Percentiles rank a stretch among this genome's conserved stretches.
Conservation (phyloP, 2,888 invertebrate species). For the Apodemia duryi region DNA sequence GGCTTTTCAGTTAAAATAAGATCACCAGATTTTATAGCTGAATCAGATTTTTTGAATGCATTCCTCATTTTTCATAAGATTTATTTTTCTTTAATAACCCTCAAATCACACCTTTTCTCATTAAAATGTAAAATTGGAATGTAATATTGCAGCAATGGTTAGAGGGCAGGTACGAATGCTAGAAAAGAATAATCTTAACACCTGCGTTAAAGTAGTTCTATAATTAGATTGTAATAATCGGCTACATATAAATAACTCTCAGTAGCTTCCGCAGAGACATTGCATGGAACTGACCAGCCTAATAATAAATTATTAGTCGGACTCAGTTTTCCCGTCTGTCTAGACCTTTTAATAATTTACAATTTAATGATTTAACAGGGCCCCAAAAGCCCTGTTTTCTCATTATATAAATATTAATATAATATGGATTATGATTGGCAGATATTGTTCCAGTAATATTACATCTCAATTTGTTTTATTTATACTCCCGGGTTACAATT, state of each 20-base stretch:
- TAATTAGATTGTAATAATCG: constrained; percentile 56
- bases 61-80: constrained; percentile 55
- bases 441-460: too few species aligned
- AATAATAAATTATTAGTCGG: constrained; percentile 35
- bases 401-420: too few species aligned
- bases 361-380: background rate
- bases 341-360: background rate
- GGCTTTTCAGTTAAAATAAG: constrained; percentile 86
- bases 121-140: constrained; percentile 35
- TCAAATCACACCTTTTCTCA: constrained; percentile 21
- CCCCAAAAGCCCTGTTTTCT: too few species aligned
- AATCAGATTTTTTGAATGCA: constrained; percentile 55
- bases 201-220: constrained; percentile 49
- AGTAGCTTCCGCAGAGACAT: constrained; percentile 44
- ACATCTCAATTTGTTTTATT: too few species aligned
- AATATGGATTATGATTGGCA: too few species aligned
- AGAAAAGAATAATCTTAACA: constrained; percentile 34
- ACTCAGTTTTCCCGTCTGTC: background rate
- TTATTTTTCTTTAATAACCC: constrained; percentile 29
- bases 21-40: constrained; percentile 80
- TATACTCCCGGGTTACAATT: too few species aligned
- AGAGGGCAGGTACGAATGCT: constrained; percentile 4
- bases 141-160: constrained; percentile 26
- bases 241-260: constrained; percentile 69
- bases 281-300: constrained; percentile 49